phyloP scores from a whole-genome alignment of 2,113 vertebrate species.

The Athene cunicularia region DNA sequence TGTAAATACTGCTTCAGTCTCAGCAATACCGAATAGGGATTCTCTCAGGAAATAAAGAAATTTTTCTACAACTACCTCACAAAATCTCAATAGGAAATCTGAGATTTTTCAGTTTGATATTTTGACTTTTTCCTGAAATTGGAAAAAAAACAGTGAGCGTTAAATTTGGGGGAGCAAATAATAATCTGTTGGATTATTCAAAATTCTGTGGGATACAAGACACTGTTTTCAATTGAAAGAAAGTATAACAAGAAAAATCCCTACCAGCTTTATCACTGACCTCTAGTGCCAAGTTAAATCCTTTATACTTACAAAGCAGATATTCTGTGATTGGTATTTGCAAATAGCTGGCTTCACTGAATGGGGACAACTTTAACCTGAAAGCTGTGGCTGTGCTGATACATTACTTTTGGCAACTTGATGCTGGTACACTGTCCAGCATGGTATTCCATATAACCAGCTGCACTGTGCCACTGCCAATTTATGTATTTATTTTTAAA shows the following conservation, averaged over 20 bases:
- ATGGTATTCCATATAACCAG: not conserved
- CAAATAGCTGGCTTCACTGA: not conserved
- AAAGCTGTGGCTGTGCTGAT: not conserved
- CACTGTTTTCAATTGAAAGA: not conserved
- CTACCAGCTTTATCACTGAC: not conserved
- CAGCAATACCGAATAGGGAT: not conserved
- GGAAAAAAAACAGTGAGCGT: not conserved
- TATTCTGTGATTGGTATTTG: not conserved
- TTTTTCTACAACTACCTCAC: not conserved
- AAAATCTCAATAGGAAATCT: not conserved
- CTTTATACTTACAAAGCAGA: not conserved
- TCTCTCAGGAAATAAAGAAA: not conserved
- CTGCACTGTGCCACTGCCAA: not conserved
- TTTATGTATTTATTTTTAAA: conserved; percentile 28
- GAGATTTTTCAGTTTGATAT: not conserved
- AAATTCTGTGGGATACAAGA: not conserved
- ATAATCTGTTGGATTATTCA: not conserved
- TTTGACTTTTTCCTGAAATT: not conserved
- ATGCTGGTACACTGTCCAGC: not conserved
- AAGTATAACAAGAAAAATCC: not conserved
- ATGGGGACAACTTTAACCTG: not conserved
- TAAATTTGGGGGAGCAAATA: not conserved
- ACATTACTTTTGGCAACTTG: not conserved
- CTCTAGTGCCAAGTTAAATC: not conserved
- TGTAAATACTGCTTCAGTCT: not conserved